Conservation (phyloP, 2,797 vertebrate genomes). For the Myotis myotis region DNA sequence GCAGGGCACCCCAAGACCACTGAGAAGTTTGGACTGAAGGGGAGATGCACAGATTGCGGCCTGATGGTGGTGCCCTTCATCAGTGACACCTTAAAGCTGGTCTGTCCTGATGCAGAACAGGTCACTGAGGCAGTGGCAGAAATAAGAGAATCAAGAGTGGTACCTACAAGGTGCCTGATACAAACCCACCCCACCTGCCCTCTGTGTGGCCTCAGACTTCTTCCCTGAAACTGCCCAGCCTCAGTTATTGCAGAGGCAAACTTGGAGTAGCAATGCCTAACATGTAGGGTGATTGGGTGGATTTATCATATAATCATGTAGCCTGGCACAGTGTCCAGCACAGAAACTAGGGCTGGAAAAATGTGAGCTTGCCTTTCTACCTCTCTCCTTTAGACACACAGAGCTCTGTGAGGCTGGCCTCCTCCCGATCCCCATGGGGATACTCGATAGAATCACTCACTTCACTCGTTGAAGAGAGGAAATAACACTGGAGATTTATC, state of each 20-base stretch:
- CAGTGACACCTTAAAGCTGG: background rate
- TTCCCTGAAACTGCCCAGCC: background rate
- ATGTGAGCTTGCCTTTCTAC: background rate
- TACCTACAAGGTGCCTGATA: background rate
- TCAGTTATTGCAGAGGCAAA: background rate
- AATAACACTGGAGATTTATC: constrained; percentile 33
- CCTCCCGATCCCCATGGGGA: background rate
- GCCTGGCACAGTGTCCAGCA: background rate
- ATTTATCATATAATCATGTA: background rate
- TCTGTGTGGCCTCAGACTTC: background rate
- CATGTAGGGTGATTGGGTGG: accelerated
- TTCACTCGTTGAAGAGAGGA: background rate
- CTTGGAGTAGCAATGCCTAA: too few relatives aligned
- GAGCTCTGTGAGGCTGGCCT: background rate
- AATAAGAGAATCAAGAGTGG: background rate
- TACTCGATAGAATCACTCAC: background rate
- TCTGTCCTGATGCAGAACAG: background rate
- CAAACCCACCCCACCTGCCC: accelerated
- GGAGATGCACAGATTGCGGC: accelerated
- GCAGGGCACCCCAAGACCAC: accelerated
- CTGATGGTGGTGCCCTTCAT: accelerated
- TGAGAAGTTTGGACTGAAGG: background rate
- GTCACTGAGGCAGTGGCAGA: background rate
- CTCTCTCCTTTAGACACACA: background rate
- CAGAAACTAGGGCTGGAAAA: background rate